phyloP scores from a whole-genome alignment of 2,888 invertebrate genomes.

The Monochamus alternatus region DNA sequence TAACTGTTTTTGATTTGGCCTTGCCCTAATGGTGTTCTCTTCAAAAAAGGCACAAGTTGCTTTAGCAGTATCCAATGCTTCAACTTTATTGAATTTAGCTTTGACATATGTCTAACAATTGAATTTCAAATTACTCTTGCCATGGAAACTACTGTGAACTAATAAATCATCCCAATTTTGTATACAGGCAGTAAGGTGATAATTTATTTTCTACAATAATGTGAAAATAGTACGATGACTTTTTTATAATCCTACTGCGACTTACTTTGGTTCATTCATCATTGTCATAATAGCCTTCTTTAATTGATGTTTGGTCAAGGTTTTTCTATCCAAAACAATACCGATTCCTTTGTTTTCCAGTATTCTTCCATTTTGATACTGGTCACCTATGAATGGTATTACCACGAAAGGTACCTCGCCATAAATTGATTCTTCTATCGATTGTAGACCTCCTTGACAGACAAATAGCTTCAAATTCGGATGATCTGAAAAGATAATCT shows the following conservation, averaged over 20 bases:
- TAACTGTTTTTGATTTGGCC: too few relatives aligned
- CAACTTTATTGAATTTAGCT: too few relatives aligned
- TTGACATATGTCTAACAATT: too few relatives aligned
- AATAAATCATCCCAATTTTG: too few relatives aligned
- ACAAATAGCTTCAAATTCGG: constrained; percentile 39
- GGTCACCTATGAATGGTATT: constrained; percentile 66
- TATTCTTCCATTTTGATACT: constrained; percentile 46
- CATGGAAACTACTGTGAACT: too few relatives aligned
- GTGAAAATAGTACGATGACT: too few relatives aligned
- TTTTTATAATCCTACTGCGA: background rate
- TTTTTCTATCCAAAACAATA: background rate
- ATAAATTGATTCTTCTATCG: constrained; percentile 66
- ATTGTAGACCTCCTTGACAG: constrained; percentile 61
- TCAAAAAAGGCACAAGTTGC: too few relatives aligned
- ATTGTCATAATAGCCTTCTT: background rate
- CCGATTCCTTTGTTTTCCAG: constrained; percentile 22
- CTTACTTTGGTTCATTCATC: constrained; percentile 19
- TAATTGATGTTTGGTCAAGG: background rate
- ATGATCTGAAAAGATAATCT: constrained; percentile 30
- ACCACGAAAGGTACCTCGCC: constrained; percentile 67
- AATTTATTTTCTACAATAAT: too few relatives aligned
- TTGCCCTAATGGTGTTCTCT: too few relatives aligned
- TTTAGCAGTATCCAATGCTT: too few relatives aligned
- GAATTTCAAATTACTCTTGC: too few relatives aligned
- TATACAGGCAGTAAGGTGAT: too few relatives aligned